Evolutionary conservation across 2,113 vertebrate species (phyloP), one percentile per base, ranked within the genome.

Genomic region (Mesitornis unicolor): DNA sequence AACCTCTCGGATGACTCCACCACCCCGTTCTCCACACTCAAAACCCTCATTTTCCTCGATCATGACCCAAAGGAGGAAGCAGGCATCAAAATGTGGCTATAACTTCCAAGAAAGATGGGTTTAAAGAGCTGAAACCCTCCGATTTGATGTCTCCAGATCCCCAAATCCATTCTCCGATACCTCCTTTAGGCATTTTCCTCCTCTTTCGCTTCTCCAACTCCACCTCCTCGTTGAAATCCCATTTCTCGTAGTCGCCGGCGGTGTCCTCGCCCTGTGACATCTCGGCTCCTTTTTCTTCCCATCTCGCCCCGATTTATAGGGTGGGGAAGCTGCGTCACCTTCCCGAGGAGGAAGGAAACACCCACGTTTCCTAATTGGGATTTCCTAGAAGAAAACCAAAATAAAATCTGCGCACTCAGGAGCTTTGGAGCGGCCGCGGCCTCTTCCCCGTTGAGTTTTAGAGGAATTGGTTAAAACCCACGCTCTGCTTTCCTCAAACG

Each of bases 191-290:
- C 2, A 16, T 2, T 40, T n/a, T 64, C 22, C 18, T 45, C 60
- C 3, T 3, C 13, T 50, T 33, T 36, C 1, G 31, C 5, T 64
- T 35, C 50, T 36, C 31, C 64, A n/a, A 21, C 36, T 50, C 57
- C 80, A 9, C 13, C 22, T 5, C 22, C 5, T 43, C 28, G 0
- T 6, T 0, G 3, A 36, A 33, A 21, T 42, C 26, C 2, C 68
- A 50, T 5, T 43, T 51, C 43, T 59, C 12, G 0, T 26, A 64
- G 50, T 6, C 2, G 35, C 24, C 3, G 0, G 8, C 1, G 2
- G 10, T 7, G 3, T 6, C 65, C n/a, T 35, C 31, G 6, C 18
- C 24, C 33, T 7, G 60, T 3, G 43, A 43, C 77, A 89, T 89
- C 60, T 65, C 51, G 2, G 33, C 10, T 18, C 36, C 13, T 18